Conservation (phyloP, 2,888 invertebrate genomes). For the Mactromeris polynyma region DNA sequence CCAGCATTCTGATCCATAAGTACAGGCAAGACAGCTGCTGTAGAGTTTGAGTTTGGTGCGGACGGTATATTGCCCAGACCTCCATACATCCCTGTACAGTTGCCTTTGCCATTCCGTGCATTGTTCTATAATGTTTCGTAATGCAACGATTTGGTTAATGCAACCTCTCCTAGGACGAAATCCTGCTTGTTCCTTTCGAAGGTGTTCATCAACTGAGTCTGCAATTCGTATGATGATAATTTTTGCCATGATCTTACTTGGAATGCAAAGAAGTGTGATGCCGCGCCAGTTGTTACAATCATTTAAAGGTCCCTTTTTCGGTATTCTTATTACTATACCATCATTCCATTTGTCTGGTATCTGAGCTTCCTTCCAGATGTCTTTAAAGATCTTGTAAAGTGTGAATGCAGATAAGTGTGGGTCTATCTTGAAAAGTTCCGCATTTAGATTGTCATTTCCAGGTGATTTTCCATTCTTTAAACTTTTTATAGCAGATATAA, state of each 20-base stretch:
- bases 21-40: too few relatives aligned
- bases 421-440: background rate
- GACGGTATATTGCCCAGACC: too few relatives aligned
- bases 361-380: background rate
- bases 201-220: too few relatives aligned
- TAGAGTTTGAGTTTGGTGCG: too few relatives aligned
- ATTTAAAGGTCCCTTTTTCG: background rate
- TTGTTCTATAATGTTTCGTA: too few relatives aligned
- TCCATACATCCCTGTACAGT: too few relatives aligned
- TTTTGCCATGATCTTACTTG: background rate
- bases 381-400: background rate
- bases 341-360: background rate
- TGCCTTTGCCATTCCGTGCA: conserved; percentile 56
- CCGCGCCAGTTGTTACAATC: background rate
- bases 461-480: background rate
- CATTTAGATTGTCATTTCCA: background rate
- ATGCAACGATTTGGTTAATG: conserved; percentile 55
- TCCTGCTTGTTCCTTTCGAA: conserved; percentile 57
- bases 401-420: background rate
- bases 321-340: background rate
- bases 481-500: too few relatives aligned
- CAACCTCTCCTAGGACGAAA: conserved; percentile 55
- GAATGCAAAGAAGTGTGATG: background rate
- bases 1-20: too few relatives aligned
- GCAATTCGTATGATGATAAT: background rate